Percentiles rank a stretch among this genome's conserved stretches.
These are phyloP conservation scores for Caenorhabditis becei DNA, from an alignment of 2,888 invertebrate species.

Conservation along the genomic window DNA sequence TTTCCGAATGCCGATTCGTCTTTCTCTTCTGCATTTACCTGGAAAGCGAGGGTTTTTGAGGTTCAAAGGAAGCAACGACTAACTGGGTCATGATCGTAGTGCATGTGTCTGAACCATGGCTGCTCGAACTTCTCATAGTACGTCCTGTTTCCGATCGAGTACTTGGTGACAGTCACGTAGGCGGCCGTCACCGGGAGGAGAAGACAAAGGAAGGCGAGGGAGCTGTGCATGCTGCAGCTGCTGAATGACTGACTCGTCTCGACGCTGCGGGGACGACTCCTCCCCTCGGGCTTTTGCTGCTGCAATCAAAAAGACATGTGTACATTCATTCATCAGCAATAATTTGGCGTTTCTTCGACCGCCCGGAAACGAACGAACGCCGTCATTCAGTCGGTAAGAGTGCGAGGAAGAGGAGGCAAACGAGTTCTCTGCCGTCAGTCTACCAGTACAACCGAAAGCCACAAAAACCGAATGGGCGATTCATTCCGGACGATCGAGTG, in stretches of 20 bases:
- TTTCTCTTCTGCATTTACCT: slow-evolving; percentile 63
- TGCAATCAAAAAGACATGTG: slow-evolving; percentile 55
- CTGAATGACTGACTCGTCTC: slow-evolving; percentile 27
- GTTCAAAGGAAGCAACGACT: not conserved
- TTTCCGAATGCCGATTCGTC: slow-evolving; percentile 69
- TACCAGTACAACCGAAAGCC: slow-evolving; percentile 48
- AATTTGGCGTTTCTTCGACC: slow-evolving; percentile 52
- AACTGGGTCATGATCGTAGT: slow-evolving; percentile 65
- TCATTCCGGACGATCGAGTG: slow-evolving; percentile 28
- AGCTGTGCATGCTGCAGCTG: slow-evolving; percentile 12
- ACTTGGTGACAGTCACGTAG: slow-evolving; percentile 52
- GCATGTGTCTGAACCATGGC: slow-evolving; percentile 72
- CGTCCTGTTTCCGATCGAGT: slow-evolving; percentile 60
- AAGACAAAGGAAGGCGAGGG: slow-evolving; percentile 14
- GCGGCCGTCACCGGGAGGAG: slow-evolving; percentile 9
- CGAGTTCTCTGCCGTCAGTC: slow-evolving; percentile 26
- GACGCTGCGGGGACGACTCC: slow-evolving; percentile 16
- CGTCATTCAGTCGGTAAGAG: not conserved
- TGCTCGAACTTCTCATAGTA: slow-evolving; percentile 70
- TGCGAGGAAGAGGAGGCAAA: slow-evolving; percentile 7
- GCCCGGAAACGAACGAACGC: slow-evolving; percentile 35
- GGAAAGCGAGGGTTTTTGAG: slow-evolving; percentile 3
- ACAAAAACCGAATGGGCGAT: slow-evolving; percentile 19
- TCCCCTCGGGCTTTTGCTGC: slow-evolving; percentile 14
- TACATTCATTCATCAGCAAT: slow-evolving; percentile 57